Evolutionary conservation across 2,113 vertebrate genomes (phyloP), one percentile per base, ranked within the genome.

Genomic region (Tamias sibiricus): DNA sequence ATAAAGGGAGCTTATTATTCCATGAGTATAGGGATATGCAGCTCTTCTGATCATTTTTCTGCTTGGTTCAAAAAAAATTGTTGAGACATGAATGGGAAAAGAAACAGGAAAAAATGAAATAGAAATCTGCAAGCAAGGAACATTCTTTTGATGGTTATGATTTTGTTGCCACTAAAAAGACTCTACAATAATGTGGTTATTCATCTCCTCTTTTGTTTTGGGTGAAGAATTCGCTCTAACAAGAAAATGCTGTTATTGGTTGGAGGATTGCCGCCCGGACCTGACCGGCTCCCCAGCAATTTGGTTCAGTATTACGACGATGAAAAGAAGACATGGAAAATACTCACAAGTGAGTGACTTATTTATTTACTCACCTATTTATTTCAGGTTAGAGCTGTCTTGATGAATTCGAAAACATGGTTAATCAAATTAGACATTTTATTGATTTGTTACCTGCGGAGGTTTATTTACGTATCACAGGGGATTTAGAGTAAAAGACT

Each of bases 241-340:
- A 99, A 99, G 99, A 99, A 99, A 98, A 99, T 99, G 99, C 99
- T 99, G 98, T 99, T 99, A 97, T 96, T 99, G 99, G 99, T 99
- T 96, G 99, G 99, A 98, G 99, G 99, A 95, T 98, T 99, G 98
- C 99, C 99, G 98, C 99, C 99, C 30, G 99, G 99, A 98, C 99
- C 99, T 30, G 99, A 99, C 98, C 99, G 99, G 95, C 99, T 99
- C 95, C 99, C 99, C 97, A 99, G 99, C 98, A 99, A 99, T 99
- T 99, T 99, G 98, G 99, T 99, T 98, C 99, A 99, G 98, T 99
- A 99, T 99, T 99, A 99, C 40, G 99, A 99, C 69, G 99, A 99
- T 85, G 99, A 99, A 98, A 99, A 99, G 99, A 99, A 99, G 99
- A 99, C 99, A 1, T 99, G 99, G 99, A 99, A 99, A 99, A 99